Conservation (phyloP, 2,888 invertebrate genomes). For the Spisula solida region DNA sequence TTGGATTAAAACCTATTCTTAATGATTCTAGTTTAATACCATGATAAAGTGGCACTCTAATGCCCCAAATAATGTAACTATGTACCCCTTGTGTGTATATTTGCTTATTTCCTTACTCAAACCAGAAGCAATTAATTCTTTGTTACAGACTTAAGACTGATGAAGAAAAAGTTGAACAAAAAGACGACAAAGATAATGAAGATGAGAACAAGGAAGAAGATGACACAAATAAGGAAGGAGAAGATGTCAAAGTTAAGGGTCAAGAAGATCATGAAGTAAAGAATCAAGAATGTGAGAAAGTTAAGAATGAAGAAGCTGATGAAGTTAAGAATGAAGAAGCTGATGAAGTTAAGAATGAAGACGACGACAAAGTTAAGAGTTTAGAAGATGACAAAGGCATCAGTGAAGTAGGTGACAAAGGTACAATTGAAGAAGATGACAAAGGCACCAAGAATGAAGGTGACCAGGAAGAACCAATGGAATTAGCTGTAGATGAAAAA, state of each 20-base stretch:
- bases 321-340: not conserved
- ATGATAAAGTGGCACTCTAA: too few relatives aligned
- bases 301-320: too few relatives aligned
- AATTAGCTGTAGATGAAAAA: constrained; percentile 1
- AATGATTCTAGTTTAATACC: too few relatives aligned
- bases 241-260: too few relatives aligned
- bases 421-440: not conserved
- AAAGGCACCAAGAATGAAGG: not conserved
- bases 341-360: not conserved
- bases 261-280: not conserved
- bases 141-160: constrained; percentile 27
- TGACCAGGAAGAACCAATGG: constrained; percentile 30
- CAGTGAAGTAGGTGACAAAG: too few relatives aligned
- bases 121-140: not conserved
- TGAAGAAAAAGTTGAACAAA: constrained; percentile 31
- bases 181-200: not conserved
- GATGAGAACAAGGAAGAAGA: not conserved
- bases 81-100: too few relatives aligned
- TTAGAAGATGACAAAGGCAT: too few relatives aligned
- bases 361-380: not conserved
- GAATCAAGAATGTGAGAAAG: not conserved
- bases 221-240: too few relatives aligned
- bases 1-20: too few relatives aligned
- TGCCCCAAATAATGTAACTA: not conserved
- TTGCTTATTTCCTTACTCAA: not conserved